These are phyloP conservation scores for Clistopyga incitator DNA, from an alignment of 2,888 invertebrate genomes.

Conservation along the genomic window DNA sequence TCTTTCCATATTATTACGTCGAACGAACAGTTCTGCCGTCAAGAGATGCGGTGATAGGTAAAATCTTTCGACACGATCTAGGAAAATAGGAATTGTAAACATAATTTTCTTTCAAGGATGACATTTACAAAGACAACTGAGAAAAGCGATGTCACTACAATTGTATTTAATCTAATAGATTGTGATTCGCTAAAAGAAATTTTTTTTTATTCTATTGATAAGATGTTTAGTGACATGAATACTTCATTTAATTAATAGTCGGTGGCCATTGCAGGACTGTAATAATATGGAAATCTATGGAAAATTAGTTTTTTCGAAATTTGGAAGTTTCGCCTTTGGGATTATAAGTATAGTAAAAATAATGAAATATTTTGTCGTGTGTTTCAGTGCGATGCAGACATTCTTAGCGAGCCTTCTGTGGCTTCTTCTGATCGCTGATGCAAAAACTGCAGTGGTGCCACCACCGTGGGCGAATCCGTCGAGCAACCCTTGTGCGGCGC, in stretches of 20 bases:
- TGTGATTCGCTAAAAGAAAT: background rate
- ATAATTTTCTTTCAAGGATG: background rate
- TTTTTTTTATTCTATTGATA: background rate
- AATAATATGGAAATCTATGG: background rate
- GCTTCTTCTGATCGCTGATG: slow-evolving; percentile 74
- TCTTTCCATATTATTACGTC: slow-evolving; percentile 8
- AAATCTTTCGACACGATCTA: slow-evolving; percentile 3
- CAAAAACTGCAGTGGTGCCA: slow-evolving; percentile 89
- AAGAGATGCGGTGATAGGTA: slow-evolving; percentile 49
- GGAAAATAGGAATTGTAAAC: background rate
- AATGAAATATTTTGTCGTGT: slow-evolving; percentile 5
- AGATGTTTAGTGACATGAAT: background rate
- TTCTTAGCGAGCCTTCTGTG: slow-evolving; percentile 70
- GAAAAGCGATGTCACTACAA: background rate
- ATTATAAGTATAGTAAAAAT: background rate
- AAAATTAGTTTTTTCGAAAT: background rate
- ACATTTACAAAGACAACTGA: background rate
- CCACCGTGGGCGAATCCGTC: slow-evolving; percentile 95
- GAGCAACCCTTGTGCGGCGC: slow-evolving; percentile 92
- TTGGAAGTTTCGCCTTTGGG: background rate
- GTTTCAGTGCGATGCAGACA: slow-evolving; percentile 75
- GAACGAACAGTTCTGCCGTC: background rate
- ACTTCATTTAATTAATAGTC: background rate
- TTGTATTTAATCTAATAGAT: background rate
- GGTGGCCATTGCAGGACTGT: background rate